Conservation (phyloP, 2,113 vertebrate genomes). For the Zingel zingel region DNA sequence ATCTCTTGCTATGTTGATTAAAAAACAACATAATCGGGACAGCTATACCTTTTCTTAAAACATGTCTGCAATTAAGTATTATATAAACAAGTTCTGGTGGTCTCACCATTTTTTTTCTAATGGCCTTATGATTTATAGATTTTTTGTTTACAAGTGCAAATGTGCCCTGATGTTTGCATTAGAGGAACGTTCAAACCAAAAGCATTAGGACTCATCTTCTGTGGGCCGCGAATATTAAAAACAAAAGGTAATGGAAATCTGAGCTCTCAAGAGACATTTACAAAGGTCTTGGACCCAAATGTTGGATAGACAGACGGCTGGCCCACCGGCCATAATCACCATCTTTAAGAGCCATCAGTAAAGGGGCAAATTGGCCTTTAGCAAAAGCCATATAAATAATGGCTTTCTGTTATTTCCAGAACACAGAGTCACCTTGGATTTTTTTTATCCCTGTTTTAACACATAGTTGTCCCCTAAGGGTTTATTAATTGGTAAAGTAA, state of each 20-base stretch:
- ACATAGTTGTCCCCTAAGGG: not conserved
- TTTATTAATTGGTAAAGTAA: constrained; percentile 4
- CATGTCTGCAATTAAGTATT: not conserved
- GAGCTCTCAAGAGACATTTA: not conserved
- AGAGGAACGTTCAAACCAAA: not conserved
- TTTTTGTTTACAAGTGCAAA: too few relatives aligned
- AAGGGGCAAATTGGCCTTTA: constrained; percentile 30
- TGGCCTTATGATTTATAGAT: too few relatives aligned
- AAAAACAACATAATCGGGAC: too few relatives aligned
- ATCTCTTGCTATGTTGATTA: not conserved
- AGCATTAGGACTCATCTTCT: not conserved
- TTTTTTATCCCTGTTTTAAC: constrained; percentile 23
- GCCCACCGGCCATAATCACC: not conserved
- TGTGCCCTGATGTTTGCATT: not conserved
- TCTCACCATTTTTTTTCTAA: too few relatives aligned
- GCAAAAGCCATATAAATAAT: constrained; percentile 30
- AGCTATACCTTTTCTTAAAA: not conserved
- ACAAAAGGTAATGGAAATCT: not conserved
- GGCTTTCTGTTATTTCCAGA: constrained; percentile 21
- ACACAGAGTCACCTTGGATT: constrained; percentile 41
- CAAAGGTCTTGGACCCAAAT: not conserved
- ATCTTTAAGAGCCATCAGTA: constrained; percentile 16
- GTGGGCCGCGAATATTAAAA: not conserved
- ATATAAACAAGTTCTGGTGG: not conserved
- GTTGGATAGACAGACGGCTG: not conserved